Percentiles rank a stretch among this genome's conserved stretches.
phyloP scores from a whole-genome alignment of 2,113 vertebrate genomes.

The Rallus limicola region DNA sequence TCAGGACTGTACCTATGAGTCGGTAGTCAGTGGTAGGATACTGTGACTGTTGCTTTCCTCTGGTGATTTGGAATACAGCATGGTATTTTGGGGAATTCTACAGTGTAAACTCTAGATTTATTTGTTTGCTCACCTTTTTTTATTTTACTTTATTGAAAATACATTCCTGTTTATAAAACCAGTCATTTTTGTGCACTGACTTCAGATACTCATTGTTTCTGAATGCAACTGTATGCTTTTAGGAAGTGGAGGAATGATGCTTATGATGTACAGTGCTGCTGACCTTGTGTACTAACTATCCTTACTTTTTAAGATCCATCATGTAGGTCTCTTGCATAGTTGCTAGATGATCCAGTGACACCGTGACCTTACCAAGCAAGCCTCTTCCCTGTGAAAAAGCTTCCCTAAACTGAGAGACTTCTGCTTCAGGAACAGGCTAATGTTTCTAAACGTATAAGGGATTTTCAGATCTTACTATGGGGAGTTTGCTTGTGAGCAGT shows the following conservation, averaged over 20 bases:
- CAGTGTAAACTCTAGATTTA: background rate
- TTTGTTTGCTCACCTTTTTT: background rate
- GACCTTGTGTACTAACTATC: background rate
- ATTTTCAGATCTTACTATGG: background rate
- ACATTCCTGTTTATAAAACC: background rate
- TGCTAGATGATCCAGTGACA: background rate
- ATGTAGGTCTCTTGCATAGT: background rate
- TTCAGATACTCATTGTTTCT: background rate
- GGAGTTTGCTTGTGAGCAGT: background rate
- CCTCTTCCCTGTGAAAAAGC: background rate
- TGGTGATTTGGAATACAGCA: background rate
- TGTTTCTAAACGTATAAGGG: background rate
- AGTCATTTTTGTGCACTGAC: background rate
- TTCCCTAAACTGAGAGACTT: background rate
- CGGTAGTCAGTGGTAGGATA: background rate
- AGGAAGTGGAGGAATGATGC: background rate
- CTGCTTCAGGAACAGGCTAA: background rate
- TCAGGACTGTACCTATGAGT: background rate
- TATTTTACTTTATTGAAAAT: background rate
- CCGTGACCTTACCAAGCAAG: background rate
- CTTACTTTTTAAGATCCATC: background rate
- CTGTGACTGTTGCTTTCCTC: background rate
- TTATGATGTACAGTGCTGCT: background rate
- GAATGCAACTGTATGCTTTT: background rate
- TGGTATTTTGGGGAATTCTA: background rate